These are phyloP conservation scores for Dasyurus viverrinus DNA, from an alignment of 2,113 vertebrate species.

Conservation along the genomic window DNA sequence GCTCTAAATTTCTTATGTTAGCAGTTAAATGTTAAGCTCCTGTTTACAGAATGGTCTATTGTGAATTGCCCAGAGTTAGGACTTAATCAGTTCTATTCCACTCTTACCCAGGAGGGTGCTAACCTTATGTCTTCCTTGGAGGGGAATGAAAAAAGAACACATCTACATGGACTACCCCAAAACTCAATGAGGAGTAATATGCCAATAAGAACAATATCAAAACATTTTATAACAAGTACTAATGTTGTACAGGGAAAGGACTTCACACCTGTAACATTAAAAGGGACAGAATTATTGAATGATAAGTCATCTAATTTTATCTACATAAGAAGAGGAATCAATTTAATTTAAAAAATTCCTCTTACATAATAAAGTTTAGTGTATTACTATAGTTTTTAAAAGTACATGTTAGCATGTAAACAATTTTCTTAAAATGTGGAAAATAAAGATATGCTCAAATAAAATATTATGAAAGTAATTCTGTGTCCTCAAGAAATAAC, in stretches of 20 bases:
- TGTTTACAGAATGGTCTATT: constrained; percentile 67
- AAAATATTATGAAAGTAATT: neutral
- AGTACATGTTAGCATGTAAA: neutral
- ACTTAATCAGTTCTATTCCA: constrained; percentile 49
- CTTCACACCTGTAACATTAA: neutral
- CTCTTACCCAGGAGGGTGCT: constrained; percentile 13
- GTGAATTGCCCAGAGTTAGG: constrained; percentile 65
- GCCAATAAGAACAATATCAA: neutral
- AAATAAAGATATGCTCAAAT: neutral
- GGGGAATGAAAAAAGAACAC: neutral
- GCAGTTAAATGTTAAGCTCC: constrained; percentile 74
- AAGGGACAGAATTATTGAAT: neutral
- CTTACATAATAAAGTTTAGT: neutral
- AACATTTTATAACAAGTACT: neutral
- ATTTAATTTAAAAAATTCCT: neutral
- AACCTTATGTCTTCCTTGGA: neutral
- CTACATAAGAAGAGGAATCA: neutral
- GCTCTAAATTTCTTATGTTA: constrained; percentile 75
- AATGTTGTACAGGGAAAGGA: neutral
- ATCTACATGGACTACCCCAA: neutral
- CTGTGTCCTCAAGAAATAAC: too few species aligned
- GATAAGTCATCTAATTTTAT: neutral
- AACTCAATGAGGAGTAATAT: neutral
- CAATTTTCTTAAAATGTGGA: too few species aligned
- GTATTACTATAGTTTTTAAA: neutral